phyloP scores from a whole-genome alignment of 1,140 invertebrate species.

The Aporrectodea caliginosa region DNA sequence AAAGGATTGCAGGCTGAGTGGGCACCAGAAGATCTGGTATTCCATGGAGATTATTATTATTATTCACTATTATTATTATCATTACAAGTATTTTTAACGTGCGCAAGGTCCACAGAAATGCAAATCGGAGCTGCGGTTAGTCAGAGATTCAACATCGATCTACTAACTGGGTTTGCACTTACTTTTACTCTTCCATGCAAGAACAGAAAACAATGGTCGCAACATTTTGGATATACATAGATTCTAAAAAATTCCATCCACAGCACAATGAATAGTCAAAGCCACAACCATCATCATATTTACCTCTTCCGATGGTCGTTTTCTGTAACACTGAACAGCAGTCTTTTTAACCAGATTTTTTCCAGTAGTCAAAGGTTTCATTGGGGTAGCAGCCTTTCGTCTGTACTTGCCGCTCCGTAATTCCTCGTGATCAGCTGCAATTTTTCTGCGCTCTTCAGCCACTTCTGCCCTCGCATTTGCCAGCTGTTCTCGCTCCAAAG shows the following conservation, averaged over 20 bases:
- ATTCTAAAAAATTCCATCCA: neutral
- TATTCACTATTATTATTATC: no score
- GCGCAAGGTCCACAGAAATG: no score
- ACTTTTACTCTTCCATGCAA: neutral
- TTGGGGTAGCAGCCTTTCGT: neutral
- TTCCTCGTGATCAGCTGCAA: neutral
- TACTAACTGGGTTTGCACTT: no score
- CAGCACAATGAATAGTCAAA: neutral
- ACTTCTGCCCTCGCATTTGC: neutral
- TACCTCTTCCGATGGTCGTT: neutral
- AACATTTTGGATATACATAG: neutral
- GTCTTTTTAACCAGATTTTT: neutral
- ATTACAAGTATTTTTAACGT: no score
- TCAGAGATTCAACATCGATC: no score
- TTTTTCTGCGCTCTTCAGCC: neutral
- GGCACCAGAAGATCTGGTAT: no score
- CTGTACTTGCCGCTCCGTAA: neutral
- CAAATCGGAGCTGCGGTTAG: no score
- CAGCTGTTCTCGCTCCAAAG: neutral
- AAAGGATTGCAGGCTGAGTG: no score
- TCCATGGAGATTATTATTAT: no score
- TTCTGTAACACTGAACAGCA: neutral
- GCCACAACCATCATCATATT: neutral
- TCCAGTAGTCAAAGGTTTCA: neutral
- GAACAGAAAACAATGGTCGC: neutral